These are phyloP conservation scores for Athalia cordata DNA, from an alignment of 2,888 invertebrate species.

Conservation along the genomic window DNA sequence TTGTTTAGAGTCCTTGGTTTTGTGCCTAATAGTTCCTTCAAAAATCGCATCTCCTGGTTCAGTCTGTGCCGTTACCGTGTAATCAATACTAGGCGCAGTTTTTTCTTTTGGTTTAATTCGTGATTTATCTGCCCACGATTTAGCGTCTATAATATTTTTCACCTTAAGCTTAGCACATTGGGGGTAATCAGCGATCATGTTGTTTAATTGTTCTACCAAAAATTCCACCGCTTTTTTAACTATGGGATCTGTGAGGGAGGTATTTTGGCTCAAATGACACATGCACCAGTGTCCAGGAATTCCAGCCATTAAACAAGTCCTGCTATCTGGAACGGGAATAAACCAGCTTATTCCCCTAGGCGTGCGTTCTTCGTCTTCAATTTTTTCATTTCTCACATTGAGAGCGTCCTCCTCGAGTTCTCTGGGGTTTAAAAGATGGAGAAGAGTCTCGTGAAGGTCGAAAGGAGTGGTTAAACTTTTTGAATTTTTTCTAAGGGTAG, in stretches of 20 bases:
- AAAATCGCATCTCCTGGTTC: conserved; percentile 84
- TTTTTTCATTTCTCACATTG: conserved; percentile 66
- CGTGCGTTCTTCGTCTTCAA: conserved; percentile 65
- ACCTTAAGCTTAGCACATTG: conserved; percentile 82
- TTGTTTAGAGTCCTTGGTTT: conserved; percentile 70
- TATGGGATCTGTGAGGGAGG: conserved; percentile 75
- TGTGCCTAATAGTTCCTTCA: conserved; percentile 84
- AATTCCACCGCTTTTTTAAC: conserved; percentile 79
- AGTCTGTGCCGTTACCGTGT: conserved; percentile 79
- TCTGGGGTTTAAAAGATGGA: conserved; percentile 79
- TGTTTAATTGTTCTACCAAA: conserved; percentile 81
- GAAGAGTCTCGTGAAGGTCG: conserved; percentile 88
- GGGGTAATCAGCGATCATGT: conserved; percentile 76
- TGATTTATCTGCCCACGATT: conserved; percentile 74
- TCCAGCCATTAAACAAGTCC: conserved; percentile 86
- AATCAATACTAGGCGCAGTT: conserved; percentile 77
- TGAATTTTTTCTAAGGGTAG: conserved; percentile 81
- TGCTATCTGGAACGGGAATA: conserved; percentile 80
- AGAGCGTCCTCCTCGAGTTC: conserved; percentile 73
- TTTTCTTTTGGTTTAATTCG: conserved; percentile 58
- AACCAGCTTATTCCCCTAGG: conserved; percentile 85
- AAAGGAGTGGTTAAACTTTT: conserved; percentile 87
- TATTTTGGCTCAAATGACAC: conserved; percentile 82
- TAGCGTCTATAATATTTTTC: conserved; percentile 80
- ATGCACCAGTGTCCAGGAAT: conserved; percentile 93